These are phyloP conservation scores for Micrasema minimum DNA, from an alignment of 1,140 invertebrate species.

Conservation along the genomic window DNA sequence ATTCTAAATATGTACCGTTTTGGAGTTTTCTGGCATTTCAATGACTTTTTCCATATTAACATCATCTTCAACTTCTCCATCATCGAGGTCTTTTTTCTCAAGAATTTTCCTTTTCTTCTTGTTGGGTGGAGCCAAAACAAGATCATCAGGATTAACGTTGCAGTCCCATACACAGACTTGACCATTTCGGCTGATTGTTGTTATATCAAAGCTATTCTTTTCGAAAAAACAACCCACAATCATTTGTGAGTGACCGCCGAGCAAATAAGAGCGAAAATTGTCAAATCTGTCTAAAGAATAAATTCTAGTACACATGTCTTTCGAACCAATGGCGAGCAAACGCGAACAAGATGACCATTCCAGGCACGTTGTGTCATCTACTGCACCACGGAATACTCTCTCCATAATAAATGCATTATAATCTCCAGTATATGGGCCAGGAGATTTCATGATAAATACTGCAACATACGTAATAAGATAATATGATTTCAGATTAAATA, in stretches of 20 bases:
- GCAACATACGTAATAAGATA: constrained; percentile 55
- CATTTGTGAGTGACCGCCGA: constrained; percentile 84
- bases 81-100: constrained; percentile 56
- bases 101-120: constrained; percentile 61
- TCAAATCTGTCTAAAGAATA: constrained; percentile 78
- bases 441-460: constrained; percentile 90
- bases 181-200: constrained; percentile 78
- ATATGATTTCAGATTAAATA: too few relatives aligned
- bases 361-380: constrained; percentile 84
- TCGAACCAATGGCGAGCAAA: constrained; percentile 85
- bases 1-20: too few relatives aligned
- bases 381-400: constrained; percentile 81
- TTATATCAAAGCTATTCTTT: constrained; percentile 82
- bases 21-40: constrained; percentile 67
- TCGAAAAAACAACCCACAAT: constrained; percentile 92
- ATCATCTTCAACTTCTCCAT: constrained; percentile 65
- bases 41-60: constrained; percentile 62
- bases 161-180: constrained; percentile 90
- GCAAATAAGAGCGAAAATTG: constrained; percentile 78
- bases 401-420: constrained; percentile 92
- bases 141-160: constrained; percentile 74
- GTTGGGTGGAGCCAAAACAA: constrained; percentile 66
- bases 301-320: constrained; percentile 86
- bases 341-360: constrained; percentile 94
- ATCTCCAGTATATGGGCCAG: constrained; percentile 80